Base-by-base conservation (phyloP, 2,888 invertebrate genomes). In the Kryphioiulus occultus region DNA sequence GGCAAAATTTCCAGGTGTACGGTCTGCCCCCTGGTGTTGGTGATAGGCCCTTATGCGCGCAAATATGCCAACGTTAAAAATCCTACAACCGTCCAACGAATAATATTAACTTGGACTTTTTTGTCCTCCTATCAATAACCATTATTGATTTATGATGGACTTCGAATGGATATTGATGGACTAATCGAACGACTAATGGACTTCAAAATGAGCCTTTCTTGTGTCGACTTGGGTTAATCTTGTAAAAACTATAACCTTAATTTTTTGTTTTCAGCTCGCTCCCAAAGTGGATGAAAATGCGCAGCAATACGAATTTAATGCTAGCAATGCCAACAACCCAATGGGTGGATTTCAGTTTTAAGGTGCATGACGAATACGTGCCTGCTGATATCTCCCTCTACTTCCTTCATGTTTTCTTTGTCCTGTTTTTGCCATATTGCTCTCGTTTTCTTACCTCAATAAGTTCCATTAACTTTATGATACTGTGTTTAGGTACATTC, bases 341-440 rank as follows among this genome's bases (percentile, higher is more conserved):
- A 95, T 95, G 93, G 95, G 95, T 90, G 95, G 95, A 90, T 96
- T 96, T 92, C 94, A 96, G 91, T 96, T 97, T 93, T 97, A 95
- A 94, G 59, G 19, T 1, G 82, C 32, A 82, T 82, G 26, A 32
- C 19, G 9, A 1, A 82, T 2, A 82, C 22, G 26, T 32, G 26
- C 26, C 82, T 82, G 35, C 35, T 35, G 82, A 32, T 32, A 82
- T 82, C 82, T 4, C 82, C 82, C 82, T 15, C 12, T 15, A 47
- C 82, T 82, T 82, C 32, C 82, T 82, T 32, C 32, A 26, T 82
- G 82, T 82, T 82, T 82, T 82, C 47, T 47, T 47, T 47, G 47
- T 47, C 47, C 47, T 1, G 12, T 47, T 42, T 47, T 47, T 35
- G 47, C 35, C 47, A 47, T 17, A 17, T 47, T 47, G 47, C 47